Percentiles rank a stretch among this genome's conserved stretches.
phyloP scores from a whole-genome alignment of 2,113 vertebrate species.

The Phycodurus eques region DNA sequence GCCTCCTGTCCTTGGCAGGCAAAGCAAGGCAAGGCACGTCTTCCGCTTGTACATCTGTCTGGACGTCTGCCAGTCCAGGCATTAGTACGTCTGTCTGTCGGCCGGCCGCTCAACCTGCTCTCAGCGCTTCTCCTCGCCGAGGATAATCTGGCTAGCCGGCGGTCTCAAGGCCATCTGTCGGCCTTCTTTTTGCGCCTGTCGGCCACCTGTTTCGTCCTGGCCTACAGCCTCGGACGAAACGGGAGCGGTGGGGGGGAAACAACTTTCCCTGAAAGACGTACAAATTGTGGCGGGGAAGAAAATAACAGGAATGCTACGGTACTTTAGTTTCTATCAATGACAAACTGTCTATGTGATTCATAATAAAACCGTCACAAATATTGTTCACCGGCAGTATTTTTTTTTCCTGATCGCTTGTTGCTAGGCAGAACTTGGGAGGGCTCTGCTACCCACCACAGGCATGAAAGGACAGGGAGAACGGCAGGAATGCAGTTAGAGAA shows the following conservation, averaged over 20 bases:
- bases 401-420: neutral
- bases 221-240: neutral
- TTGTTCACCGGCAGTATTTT: neutral
- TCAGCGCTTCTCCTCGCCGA: conserved; percentile 40
- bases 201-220: conserved; percentile 37
- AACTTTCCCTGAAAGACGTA: conserved; percentile 4
- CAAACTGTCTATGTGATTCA: neutral
- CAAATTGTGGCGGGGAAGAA: neutral
- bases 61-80: conserved; percentile 49
- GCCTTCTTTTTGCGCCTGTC: conserved; percentile 34
- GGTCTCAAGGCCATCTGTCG: conserved; percentile 64
- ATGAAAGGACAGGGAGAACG: too few species aligned
- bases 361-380: neutral
- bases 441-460: neutral
- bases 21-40: conserved; percentile 17
- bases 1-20: conserved; percentile 32
- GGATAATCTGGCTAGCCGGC: conserved; percentile 64
- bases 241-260: neutral
- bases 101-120: conserved; percentile 49
- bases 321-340: neutral
- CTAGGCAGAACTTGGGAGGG: neutral
- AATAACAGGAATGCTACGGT: neutral
- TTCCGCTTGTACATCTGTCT: conserved; percentile 40
- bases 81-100: conserved; percentile 50
- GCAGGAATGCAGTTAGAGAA: neutral